A percentile compares a stretch with the other conserved stretches of the same genome.
These are phyloP conservation scores for Tubulanus polymorphus DNA, from an alignment of 2,888 invertebrate species.

Conservation along the genomic window DNA sequence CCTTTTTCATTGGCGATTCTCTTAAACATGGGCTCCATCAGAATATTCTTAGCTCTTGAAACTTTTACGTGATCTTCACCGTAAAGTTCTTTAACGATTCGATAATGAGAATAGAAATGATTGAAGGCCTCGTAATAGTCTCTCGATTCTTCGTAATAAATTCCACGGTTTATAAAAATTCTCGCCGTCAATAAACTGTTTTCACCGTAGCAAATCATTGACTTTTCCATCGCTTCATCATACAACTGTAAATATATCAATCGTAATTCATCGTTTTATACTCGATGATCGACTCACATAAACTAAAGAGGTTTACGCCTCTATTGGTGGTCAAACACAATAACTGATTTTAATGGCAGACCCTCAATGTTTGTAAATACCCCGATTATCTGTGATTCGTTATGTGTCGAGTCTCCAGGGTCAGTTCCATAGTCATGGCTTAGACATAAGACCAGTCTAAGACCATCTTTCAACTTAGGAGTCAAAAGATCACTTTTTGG, in stretches of 20 bases:
- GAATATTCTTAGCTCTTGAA: conserved; percentile 13
- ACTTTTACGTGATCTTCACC: conserved; percentile 13
- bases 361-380: too few relatives aligned
- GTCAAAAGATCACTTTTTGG: too few relatives aligned
- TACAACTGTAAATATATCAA: conserved; percentile 21
- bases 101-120: conserved; percentile 9
- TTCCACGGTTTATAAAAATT: conserved; percentile 23
- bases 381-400: too few relatives aligned
- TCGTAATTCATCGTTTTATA: too few relatives aligned
- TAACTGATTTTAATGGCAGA: too few relatives aligned
- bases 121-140: conserved; percentile 18
- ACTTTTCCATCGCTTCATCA: conserved; percentile 14
- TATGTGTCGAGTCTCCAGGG: too few relatives aligned
- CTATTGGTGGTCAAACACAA: too few relatives aligned
- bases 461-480: too few relatives aligned
- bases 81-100: conserved; percentile 3
- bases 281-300: too few relatives aligned
- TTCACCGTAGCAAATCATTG: conserved; percentile 13
- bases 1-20: conserved; percentile 13
- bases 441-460: too few relatives aligned
- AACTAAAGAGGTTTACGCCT: too few relatives aligned
- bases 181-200: conserved; percentile 16
- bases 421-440: too few relatives aligned
- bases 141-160: conserved; percentile 20
- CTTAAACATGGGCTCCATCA: conserved; percentile 18